Evolutionary conservation across 2,113 vertebrate species (phyloP), one percentile per base, ranked within the genome.

Genomic region (Lethenteron camtschaticum): DNA sequence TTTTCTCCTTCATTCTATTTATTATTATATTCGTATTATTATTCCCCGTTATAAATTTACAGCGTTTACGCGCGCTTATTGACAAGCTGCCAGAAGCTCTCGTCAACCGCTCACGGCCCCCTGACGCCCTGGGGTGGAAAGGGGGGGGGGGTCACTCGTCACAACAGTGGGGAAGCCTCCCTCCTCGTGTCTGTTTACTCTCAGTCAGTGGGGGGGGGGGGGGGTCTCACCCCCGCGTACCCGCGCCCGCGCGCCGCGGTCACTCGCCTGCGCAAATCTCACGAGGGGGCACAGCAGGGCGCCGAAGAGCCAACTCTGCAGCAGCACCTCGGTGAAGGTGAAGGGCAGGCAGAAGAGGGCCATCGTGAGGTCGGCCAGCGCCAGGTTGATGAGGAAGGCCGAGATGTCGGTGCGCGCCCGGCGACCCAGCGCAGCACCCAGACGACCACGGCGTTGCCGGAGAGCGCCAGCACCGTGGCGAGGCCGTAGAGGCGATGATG

Each of bases 391-490:
- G 70, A 71, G 70, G 24, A 71, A 71, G 57, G 57, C 59, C 6
- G 70, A 68, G 70, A 71, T 71, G 58, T 71, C 70, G 2, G 70
- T 71, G 56, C 59, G 63, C 55, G 70, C 57, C n/a, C 70, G 63
- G n/a, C 70, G 68, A 59, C 70, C 70, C 70, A 71, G 56, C 16
- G 41, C 68, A 71, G n/a, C 12, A 71, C 70, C 70, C 70, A 71
- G 11, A 71, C 68, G 14, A 71, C 70, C 3, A 71, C 59, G 56
- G 41, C n/a, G 55, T 71, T 71, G 11, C 70, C 70, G 57, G 59
- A 68, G 16, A 71, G 14, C 11, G 70, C 63, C 58, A 71, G 14
- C 8, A 56, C 12, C 8, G 70, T 71, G n/a, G 70, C 70, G 55
- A 41, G n/a, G 10, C 59, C 70, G 2, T 71, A 71, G 55, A 71